phyloP scores from a whole-genome alignment of 2,888 invertebrate genomes.

The Apodemia mormo region DNA sequence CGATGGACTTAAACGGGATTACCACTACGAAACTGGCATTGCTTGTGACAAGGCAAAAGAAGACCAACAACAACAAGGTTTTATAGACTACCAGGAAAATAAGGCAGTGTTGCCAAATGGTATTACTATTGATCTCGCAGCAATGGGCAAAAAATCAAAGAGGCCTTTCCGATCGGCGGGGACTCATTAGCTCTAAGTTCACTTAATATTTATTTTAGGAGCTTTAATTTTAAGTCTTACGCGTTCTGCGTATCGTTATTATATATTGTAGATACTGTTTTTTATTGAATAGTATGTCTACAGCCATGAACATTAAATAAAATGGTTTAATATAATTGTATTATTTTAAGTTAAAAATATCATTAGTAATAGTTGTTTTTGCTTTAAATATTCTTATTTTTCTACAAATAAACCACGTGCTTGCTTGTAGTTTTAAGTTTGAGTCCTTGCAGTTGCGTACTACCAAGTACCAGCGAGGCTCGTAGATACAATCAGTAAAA shows the following conservation, averaged over 20 bases:
- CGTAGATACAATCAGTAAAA: too few species aligned
- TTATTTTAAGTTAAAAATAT: neutral
- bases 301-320: slow-evolving; percentile 36
- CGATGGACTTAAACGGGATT: slow-evolving; percentile 90
- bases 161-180: slow-evolving; percentile 83
- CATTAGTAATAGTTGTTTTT: too few species aligned
- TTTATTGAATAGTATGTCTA: slow-evolving; percentile 43
- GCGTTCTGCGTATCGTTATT: slow-evolving; percentile 58
- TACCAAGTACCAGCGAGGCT: too few species aligned
- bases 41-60: slow-evolving; percentile 83
- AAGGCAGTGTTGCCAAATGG: slow-evolving; percentile 88
- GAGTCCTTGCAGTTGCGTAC: too few species aligned
- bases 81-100: slow-evolving; percentile 88
- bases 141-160: slow-evolving; percentile 87
- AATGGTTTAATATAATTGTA: slow-evolving; percentile 5
- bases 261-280: slow-evolving; percentile 47
- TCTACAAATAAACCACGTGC: too few species aligned
- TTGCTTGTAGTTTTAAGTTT: too few species aligned
- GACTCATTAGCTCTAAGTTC: slow-evolving; percentile 65
- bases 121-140: slow-evolving; percentile 85
- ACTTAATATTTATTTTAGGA: slow-evolving; percentile 72
- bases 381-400: too few species aligned
- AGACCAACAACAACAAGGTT: slow-evolving; percentile 82
- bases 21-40: slow-evolving; percentile 91
- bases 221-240: slow-evolving; percentile 60